These are phyloP conservation scores for Callionymus lyra DNA, from an alignment of 2,113 vertebrate species.

Conservation along the genomic window DNA sequence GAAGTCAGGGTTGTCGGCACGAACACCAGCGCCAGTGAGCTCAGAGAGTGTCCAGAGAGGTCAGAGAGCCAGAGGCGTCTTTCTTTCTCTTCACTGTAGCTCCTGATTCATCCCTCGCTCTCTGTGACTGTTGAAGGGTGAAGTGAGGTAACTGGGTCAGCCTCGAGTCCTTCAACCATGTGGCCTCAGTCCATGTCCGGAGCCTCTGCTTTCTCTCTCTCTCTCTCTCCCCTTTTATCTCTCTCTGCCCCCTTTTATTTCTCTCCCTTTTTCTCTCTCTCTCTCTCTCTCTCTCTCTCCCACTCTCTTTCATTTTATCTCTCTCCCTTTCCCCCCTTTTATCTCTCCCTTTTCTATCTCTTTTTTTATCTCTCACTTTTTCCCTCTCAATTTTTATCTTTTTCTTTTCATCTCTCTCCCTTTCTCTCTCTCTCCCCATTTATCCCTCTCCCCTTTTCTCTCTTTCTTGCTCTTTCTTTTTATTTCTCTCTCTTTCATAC, in stretches of 20 bases:
- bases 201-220: constrained; percentile 28
- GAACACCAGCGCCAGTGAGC: too few species aligned
- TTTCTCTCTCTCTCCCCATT: too few species aligned
- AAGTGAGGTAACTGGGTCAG: constrained; percentile 63
- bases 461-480: too few species aligned
- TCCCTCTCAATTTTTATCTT: too few species aligned
- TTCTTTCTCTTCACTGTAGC: constrained; percentile 21
- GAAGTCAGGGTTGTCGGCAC: too few species aligned
- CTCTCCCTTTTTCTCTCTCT: constrained; percentile 2
- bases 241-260: not conserved
- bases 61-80: constrained; percentile 26
- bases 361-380: too few species aligned
- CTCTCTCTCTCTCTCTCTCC: not conserved
- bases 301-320: constrained; percentile 1
- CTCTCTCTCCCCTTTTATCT: constrained; percentile 2
- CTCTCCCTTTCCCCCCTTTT: too few species aligned
- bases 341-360: too few species aligned
- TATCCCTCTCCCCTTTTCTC: too few species aligned
- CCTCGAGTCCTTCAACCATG: constrained; percentile 53
- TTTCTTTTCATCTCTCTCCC: too few species aligned
- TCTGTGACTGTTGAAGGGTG: constrained; percentile 44
- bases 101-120: constrained; percentile 17
- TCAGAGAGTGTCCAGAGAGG: constrained; percentile 29
- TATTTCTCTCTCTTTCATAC: too few species aligned
- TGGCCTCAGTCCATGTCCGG: constrained; percentile 50